Evolutionary conservation across 2,113 vertebrate species (phyloP).

Genomic region (Sphaerodactylus townsendi): DNA sequence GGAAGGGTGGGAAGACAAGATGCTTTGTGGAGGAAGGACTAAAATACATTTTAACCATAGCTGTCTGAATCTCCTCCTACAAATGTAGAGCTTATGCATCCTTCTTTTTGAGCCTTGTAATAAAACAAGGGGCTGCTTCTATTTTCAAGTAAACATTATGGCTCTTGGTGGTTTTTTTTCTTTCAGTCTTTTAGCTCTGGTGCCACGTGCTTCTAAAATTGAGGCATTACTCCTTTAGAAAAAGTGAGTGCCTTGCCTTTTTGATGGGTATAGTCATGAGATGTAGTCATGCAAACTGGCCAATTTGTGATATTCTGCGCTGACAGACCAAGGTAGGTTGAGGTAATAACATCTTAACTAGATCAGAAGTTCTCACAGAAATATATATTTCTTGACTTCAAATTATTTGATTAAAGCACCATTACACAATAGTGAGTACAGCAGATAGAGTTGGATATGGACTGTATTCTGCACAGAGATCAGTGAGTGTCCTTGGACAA

Average conservation of each 20-base stretch:
- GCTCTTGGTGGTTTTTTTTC: slow-evolving; percentile 54
- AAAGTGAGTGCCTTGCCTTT: too few species aligned
- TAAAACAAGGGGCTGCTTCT: slow-evolving; percentile 53
- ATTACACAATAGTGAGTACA: background rate
- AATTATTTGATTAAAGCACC: background rate
- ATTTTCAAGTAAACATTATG: slow-evolving; percentile 31
- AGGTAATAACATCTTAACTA: background rate
- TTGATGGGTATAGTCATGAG: too few species aligned
- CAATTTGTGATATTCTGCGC: background rate
- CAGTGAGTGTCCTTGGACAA: background rate
- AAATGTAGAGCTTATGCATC: background rate
- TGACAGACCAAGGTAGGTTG: background rate
- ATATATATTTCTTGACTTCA: background rate
- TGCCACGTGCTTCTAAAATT: background rate
- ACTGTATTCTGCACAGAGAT: background rate
- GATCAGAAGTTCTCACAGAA: background rate
- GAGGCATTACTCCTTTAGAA: background rate
- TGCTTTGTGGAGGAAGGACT: background rate
- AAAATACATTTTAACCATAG: background rate
- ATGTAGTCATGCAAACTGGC: background rate
- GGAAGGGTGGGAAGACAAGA: slow-evolving; percentile 16
- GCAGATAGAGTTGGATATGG: background rate
- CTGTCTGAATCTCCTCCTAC: background rate
- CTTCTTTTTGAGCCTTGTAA: slow-evolving; percentile 40
- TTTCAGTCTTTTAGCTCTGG: slow-evolving; percentile 26